phyloP scores from a whole-genome alignment of 2,113 vertebrate species.

The Campylomormyrus tamandua region DNA sequence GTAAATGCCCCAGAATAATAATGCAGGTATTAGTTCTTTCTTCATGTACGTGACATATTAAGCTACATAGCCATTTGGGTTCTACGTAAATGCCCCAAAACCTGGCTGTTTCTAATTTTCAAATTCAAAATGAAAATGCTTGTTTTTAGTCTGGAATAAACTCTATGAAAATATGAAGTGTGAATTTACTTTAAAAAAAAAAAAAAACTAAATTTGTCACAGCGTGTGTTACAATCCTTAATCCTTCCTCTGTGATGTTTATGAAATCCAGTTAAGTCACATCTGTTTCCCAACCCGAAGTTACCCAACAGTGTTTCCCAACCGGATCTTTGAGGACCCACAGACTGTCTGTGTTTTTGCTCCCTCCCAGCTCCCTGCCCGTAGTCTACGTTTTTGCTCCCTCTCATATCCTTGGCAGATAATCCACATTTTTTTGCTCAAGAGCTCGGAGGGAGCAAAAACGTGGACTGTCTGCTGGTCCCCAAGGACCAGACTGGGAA shows the following conservation, averaged over 20 bases:
- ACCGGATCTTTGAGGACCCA: not conserved
- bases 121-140: not conserved
- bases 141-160: not conserved
- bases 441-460: not conserved
- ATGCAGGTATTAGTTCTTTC: not conserved
- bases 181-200: not conserved
- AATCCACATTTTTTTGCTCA: not conserved
- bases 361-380: too few species aligned
- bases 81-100: not conserved
- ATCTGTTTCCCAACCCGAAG: not conserved
- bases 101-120: not conserved
- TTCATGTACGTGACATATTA: not conserved
- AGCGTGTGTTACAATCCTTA: too few species aligned
- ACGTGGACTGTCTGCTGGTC: not conserved
- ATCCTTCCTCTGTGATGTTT: not conserved
- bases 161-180: not conserved
- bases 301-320: not conserved
- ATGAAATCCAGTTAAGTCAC: not conserved
- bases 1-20: not conserved
- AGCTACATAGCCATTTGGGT: not conserved
- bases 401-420: not conserved
- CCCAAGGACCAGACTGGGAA: not conserved
- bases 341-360: not conserved
- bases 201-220: not conserved
- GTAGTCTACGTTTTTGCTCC: not conserved